Evolutionary conservation across 2,888 invertebrate species (phyloP), one percentile per base, ranked within the genome.

Genomic region (Pristionchus arcanus): DNA sequence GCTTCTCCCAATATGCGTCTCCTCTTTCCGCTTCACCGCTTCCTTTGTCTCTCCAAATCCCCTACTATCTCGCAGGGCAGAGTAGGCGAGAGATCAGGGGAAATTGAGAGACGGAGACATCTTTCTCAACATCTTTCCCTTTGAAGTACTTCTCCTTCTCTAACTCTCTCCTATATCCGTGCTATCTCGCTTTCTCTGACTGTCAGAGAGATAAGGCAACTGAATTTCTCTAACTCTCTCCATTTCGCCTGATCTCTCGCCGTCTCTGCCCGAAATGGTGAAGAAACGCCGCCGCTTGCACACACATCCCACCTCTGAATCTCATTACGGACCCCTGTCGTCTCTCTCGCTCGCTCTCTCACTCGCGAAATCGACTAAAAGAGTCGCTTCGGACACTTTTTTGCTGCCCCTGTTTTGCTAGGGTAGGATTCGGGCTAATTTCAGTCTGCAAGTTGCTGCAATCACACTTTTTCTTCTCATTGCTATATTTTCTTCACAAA

Each of bases 151-250:
- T 49, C 77, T 77, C 77, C 77, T 49, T 77, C 63, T 55, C 71
- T 68, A 34, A 77, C 53, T n/a, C 42, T 31, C 86, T 87, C 86
- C 42, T 21, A 71, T 66, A n/a, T 83, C 37, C 55, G 0, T 31
- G n/a, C 59, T 86, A 77, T 55, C 77, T 87, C 55, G 49, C 84
- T 28, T 49, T 71, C 74, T 55, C 89, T 87, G 28, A 31, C 90
- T 90, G 85, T 90, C 90, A 7, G 28, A 68, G 28, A 28, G 28
- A 68, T 28, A 28, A 28, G 68, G n/a, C n/a, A n/a, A n/a, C n/a
- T n/a, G n/a, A n/a, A n/a, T n/a, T n/a, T n/a, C n/a, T 59, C 89
- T 86, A 71, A 77, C 90, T 81, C 89, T 81, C 86, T 89, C 68
- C 34, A 5, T 66, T 59, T 37, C 13, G 5, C 68, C 68, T 28